Percentiles rank a stretch among this genome's conserved stretches.
Evolutionary conservation across 1,140 invertebrate species (phyloP).

Genomic region (Drosophila burlai): DNA sequence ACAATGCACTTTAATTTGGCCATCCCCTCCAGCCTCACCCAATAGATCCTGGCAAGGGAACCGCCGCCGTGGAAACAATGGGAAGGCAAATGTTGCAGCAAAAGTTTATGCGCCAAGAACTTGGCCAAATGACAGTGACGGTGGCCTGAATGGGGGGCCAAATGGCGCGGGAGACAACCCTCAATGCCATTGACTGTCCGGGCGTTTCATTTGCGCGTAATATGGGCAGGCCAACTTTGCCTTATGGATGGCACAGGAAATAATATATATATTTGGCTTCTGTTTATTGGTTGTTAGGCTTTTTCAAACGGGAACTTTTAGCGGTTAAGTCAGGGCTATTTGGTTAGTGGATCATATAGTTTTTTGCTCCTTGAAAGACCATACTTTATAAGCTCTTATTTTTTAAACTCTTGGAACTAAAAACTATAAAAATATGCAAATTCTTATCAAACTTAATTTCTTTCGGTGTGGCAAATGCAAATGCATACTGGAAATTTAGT

Average conservation of each 20-base stretch:
- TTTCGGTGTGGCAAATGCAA: constrained; percentile 9
- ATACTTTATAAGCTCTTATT: neutral
- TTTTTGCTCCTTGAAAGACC: neutral
- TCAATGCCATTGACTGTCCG: constrained; percentile 55
- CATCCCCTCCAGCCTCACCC: constrained; percentile 1
- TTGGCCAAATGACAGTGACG: constrained; percentile 75
- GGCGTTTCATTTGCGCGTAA: constrained; percentile 59
- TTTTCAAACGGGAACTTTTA: neutral
- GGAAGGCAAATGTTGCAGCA: constrained; percentile 77
- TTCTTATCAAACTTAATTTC: neutral
- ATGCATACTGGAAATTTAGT: constrained; percentile 7
- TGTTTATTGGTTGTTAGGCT: neutral
- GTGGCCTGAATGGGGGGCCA: constrained; percentile 12
- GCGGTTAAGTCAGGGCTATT: neutral
- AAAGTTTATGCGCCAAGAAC: constrained; percentile 79
- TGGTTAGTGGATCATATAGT: neutral
- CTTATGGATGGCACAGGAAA: constrained; percentile 52
- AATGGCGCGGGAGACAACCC: constrained; percentile 17
- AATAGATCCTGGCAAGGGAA: constrained; percentile 30
- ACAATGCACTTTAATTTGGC: constrained; percentile 81
- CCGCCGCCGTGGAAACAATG: constrained; percentile 66
- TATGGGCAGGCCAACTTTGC: constrained; percentile 50
- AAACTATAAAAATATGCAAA: neutral
- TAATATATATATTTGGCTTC: constrained; percentile 31
- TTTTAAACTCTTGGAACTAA: no score